Percentiles rank a stretch among this genome's conserved stretches.
Conservation (phyloP, 2,888 invertebrate species). For the Drosophila leonis region DNA sequence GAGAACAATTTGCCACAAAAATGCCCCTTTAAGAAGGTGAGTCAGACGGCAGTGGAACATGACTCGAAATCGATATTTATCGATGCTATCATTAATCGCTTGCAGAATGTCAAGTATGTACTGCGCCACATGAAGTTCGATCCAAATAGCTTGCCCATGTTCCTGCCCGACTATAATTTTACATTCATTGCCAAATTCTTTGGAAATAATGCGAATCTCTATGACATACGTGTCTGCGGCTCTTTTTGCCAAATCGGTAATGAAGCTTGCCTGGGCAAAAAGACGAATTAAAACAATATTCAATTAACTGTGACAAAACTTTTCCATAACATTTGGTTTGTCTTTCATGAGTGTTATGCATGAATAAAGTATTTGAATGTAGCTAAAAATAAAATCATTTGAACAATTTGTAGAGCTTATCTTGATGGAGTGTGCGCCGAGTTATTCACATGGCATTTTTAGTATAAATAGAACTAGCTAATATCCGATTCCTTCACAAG, state of each 20-base stretch:
- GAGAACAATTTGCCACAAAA: not conserved
- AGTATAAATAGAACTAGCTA: not conserved
- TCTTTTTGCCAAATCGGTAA: slow-evolving; percentile 18
- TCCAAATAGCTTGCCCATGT: slow-evolving; percentile 36
- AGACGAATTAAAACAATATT: not conserved
- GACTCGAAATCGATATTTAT: not conserved
- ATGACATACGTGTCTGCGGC: slow-evolving; percentile 32
- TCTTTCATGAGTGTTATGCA: not conserved
- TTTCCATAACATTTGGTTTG: not conserved
- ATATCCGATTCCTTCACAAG: not conserved
- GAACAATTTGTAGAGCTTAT: not conserved
- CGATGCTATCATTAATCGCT: not conserved
- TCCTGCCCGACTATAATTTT: slow-evolving; percentile 50
- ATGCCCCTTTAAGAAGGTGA: slow-evolving; percentile 32
- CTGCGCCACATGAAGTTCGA: slow-evolving; percentile 36
- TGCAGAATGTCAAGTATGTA: slow-evolving; percentile 45
- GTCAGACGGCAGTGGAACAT: not conserved
- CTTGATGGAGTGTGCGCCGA: not conserved
- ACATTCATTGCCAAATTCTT: slow-evolving; percentile 23
- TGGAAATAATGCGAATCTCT: slow-evolving; percentile 17
- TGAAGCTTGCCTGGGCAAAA: not conserved
- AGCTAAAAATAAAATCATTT: not conserved
- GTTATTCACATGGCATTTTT: not conserved
- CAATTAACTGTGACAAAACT: not conserved
- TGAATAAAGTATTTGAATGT: not conserved